Conservation (phyloP, 35 echinoderm and acorn worm species). For the Hemicentrotus pulcherrimus region DNA sequence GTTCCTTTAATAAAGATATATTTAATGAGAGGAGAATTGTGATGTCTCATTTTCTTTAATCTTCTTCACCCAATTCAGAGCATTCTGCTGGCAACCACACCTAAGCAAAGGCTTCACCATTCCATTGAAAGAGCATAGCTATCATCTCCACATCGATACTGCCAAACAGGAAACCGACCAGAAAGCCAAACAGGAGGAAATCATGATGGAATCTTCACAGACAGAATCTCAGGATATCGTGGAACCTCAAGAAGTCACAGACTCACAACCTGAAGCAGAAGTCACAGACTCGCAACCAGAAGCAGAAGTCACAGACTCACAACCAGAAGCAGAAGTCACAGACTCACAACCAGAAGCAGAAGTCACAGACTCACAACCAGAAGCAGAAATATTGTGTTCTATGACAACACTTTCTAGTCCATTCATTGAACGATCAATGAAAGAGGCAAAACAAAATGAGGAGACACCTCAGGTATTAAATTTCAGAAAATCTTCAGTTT, state of each 20-base stretch:
- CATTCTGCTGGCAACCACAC: conserved; percentile 4
- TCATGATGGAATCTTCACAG: conserved; percentile 52
- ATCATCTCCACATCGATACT: neutral
- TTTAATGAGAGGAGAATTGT: no score
- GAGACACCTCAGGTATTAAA: conserved; percentile 1
- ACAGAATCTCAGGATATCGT: neutral
- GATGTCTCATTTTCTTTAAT: no score
- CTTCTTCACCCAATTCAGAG: conserved; percentile 7
- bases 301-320: no score
- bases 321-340: no score
- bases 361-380: no score
- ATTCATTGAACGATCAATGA: neutral
- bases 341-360: no score
- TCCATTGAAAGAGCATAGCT: neutral
- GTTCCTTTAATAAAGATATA: no score
- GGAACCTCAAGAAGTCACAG: no score
- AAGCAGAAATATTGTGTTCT: neutral
- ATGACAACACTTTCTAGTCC: neutral
- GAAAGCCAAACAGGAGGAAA: neutral
- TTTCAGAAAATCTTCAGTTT: neutral
- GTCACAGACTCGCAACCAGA: no score
- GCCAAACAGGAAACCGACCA: neutral
- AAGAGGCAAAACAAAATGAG: conserved; percentile 25
- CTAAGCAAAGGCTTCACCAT: neutral
- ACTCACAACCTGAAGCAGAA: no score